Evolutionary conservation across 2,113 vertebrate species (phyloP).

Genomic region (Pteronura brasiliensis): DNA sequence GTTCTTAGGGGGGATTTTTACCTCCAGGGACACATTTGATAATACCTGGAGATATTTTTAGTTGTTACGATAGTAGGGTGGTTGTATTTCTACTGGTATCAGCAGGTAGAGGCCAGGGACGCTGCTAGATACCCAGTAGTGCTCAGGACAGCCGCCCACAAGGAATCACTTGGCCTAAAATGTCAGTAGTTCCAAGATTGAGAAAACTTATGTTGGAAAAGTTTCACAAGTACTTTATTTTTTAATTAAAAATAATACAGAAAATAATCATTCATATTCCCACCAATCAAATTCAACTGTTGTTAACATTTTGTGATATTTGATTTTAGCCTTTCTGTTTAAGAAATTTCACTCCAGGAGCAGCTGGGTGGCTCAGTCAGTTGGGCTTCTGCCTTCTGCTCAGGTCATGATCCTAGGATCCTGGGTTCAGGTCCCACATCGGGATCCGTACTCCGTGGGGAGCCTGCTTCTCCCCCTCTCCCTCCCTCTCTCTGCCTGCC

Average conservation of each 20-base stretch:
- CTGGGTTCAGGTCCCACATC: not conserved
- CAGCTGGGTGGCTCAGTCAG: not conserved
- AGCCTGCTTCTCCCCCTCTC: not conserved
- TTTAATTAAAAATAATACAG: not conserved
- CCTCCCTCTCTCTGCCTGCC: not conserved
- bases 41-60: not conserved
- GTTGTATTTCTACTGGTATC: not conserved
- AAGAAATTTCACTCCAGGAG: not conserved
- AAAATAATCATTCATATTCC: not conserved
- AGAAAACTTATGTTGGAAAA: not conserved
- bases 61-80: not conserved
- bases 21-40: not conserved
- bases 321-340: conserved; percentile 8
- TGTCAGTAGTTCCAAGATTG: not conserved
- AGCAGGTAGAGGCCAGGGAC: not conserved
- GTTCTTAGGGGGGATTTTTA: not conserved
- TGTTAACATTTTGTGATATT: not conserved
- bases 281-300: not conserved
- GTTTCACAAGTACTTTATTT: not conserved
- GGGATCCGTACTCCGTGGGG: not conserved
- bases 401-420: not conserved
- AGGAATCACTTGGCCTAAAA: not conserved
- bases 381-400: not conserved
- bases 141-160: not conserved
- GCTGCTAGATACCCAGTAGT: not conserved